Evolutionary conservation across 2,888 invertebrate genomes (phyloP), one percentile per base, ranked within the genome.

Genomic region (Leptura quadrifasciata): DNA sequence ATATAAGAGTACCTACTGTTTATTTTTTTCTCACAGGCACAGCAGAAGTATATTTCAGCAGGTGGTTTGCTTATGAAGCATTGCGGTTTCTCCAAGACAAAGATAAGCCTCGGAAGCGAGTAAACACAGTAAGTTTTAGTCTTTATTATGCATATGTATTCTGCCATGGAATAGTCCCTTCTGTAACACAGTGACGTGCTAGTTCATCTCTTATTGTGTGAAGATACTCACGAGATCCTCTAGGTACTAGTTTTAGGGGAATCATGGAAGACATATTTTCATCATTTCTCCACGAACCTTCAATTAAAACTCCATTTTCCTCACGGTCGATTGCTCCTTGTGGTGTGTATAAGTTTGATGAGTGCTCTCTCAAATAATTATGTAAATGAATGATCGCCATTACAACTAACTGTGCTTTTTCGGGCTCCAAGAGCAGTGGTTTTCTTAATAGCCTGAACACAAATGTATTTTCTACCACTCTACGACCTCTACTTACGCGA

Each of bases 391-490:
- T 35, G 1, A 63, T 24, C 10, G 72, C 15, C 72, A 72, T 64
- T 8, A 72, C 72, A 8, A 72, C 24, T 8, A 63, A n/a, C 35
- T 63, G 21, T 27, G 35, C 64, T 72, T 72, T 72, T 6, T 52
- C 31, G 2, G 64, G 63, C 24, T 55, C 64, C 54, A 72, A 57
- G 9, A 72, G 52, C 9, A 72, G 15, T 10, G 72, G 72, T 54
- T 64, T 72, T 52, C 72, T 24, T 18, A 72, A 55, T 3, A 72
- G 31, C 9, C 72, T 12, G 54, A 72, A 72, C 9, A 72, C 31
- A 6, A 57, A 58, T 5, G 58, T 65, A 27, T 75, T 71, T 52
- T 75, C 65, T 1, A 75, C 71, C 31, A 75, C 54, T 47, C 75
- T 21, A 2, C 75, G 70, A 9, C 57, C 64, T 17, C 75, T 35